phyloP scores from a whole-genome alignment of 2,113 vertebrate species.

The Desmodus rotundus region DNA sequence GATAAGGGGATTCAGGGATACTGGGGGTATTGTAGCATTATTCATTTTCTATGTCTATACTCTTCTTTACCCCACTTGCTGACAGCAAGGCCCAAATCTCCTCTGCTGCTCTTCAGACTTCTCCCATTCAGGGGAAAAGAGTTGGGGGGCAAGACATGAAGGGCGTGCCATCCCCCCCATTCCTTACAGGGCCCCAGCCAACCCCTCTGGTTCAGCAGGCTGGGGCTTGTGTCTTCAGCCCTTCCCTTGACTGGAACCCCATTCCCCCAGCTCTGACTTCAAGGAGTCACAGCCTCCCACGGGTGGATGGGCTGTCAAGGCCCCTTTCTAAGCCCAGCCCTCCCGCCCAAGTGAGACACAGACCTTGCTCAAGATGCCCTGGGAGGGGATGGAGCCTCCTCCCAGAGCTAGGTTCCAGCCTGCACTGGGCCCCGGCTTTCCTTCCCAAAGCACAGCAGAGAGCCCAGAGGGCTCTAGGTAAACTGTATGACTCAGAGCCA shows the following conservation, averaged over 20 bases:
- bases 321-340: background rate
- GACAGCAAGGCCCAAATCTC: background rate
- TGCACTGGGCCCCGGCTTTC: background rate
- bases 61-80: background rate
- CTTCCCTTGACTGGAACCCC: constrained; percentile 54
- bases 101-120: background rate
- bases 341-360: constrained; percentile 55
- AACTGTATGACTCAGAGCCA: constrained; percentile 33
- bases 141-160: constrained; percentile 43
- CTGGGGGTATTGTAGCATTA: background rate
- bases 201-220: constrained; percentile 60
- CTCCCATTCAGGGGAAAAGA: background rate
- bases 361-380: constrained; percentile 56
- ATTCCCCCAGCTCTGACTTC: constrained; percentile 34
- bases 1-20: background rate
- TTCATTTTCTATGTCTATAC: background rate
- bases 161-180: background rate
- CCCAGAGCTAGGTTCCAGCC: background rate
- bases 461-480: constrained; percentile 32
- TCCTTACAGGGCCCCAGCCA: background rate
- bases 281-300: constrained; percentile 50
- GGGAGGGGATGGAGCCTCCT: background rate
- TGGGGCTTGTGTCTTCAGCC: constrained; percentile 38
- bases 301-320: background rate
- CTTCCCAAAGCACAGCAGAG: background rate